phyloP scores from a whole-genome alignment of 2,113 vertebrate genomes.

The Kryptolebias marmoratus region DNA sequence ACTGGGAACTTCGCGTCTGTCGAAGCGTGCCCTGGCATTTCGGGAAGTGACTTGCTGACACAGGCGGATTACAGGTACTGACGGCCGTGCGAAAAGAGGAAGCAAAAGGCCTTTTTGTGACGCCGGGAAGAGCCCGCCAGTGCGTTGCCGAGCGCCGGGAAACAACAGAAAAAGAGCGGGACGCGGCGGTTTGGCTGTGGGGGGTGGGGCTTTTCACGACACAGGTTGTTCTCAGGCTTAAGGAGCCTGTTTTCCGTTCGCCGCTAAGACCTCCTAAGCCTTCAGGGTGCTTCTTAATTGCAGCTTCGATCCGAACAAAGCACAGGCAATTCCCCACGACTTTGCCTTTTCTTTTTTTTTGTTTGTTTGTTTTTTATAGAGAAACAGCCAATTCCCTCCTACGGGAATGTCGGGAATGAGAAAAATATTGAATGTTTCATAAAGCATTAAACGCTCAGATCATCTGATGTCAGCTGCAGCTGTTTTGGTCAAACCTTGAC shows the following conservation, averaged over 20 bases:
- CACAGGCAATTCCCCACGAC: slow-evolving; percentile 29
- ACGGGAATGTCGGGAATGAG: slow-evolving; percentile 13
- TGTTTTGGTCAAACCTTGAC: too few species aligned
- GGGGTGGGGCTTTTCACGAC: slow-evolving; percentile 16
- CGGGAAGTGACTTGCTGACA: slow-evolving; percentile 52
- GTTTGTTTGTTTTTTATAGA: not conserved
- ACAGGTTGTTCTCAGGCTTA: slow-evolving; percentile 10
- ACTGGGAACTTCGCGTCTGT: slow-evolving; percentile 29
- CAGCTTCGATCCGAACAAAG: not conserved
- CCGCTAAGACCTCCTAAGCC: slow-evolving; percentile 6
- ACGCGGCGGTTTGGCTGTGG: too few species aligned
- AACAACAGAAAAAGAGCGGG: slow-evolving; percentile 13
- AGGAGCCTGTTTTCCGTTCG: not conserved
- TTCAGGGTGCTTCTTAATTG: slow-evolving; percentile 9
- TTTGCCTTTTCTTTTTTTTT: slow-evolving; percentile 29
- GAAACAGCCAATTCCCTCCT: slow-evolving; percentile 23
- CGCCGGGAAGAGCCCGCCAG: not conserved
- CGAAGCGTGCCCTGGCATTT: slow-evolving; percentile 16
- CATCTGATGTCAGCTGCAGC: too few species aligned
- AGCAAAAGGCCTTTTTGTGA: slow-evolving; percentile 40
- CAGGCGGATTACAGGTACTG: slow-evolving; percentile 22
- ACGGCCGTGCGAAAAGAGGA: slow-evolving; percentile 41
- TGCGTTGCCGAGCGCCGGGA: not conserved
- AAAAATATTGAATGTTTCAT: not conserved
- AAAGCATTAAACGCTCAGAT: too few species aligned